Base-by-base conservation (phyloP, 2,888 invertebrate species). In the Limnephilus rhombicus region DNA sequence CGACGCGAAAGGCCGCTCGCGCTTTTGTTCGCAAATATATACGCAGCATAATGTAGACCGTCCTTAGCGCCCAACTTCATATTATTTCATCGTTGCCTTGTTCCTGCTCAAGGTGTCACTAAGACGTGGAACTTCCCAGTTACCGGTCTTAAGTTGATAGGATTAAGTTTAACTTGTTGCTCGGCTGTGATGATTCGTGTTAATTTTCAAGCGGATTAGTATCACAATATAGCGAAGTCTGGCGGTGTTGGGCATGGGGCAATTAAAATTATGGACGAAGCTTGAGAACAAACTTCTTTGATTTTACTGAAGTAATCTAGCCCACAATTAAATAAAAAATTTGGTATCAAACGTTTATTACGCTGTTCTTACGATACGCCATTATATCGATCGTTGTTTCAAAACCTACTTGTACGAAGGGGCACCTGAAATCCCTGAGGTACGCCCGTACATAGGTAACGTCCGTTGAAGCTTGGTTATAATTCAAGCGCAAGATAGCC, bases 141-240 rank as follows among this genome's bases (percentile, higher is more conserved):
- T 53, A 82, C 31, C 49, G 45, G 45, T 24, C 34, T 89, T 53
- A 89, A 89, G 82, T 45, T 89, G 29, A 34, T 45, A 37, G 83
- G 89, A 89, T 81, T 87, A 80, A 91, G 37, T 91, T 87, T 83
- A 89, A 91, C 91, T 91, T 91, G 91, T 91, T 91, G 91, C 91
- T 89, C 31, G 29, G 81, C 34, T 49, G 91, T 53, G 91, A 81
- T 91, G 91, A 91, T 88, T 91, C 81, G 82, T 82, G 82, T 82
- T 81, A n/a, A 83, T 83, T 83, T 34, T 24, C 34, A 83, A 11
- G 83, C 24, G 37, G 37, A 83, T 83, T 83, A 37, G 37, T 83
- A 7, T 83, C 2, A 68, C 68, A 83, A 24, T 83, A 37, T 37
- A 41, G 37, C n/a, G 18, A 9, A 83, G 34, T 31, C 34, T 34